Evolutionary conservation across 2,797 vertebrate species (phyloP), one percentile per base, ranked within the genome.

Genomic region (Acanthornis magna): DNA sequence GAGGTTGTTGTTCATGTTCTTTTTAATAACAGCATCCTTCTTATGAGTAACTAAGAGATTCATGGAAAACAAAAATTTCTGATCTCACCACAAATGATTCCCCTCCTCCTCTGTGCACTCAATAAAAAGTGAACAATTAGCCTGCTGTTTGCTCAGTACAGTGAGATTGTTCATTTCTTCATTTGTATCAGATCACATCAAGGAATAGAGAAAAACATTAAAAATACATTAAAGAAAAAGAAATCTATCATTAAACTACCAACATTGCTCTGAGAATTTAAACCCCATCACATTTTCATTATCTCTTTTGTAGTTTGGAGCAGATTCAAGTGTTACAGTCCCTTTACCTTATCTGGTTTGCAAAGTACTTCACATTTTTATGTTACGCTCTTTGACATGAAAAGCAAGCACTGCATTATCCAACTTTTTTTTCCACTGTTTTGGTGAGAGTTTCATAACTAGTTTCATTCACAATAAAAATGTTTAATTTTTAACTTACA

Each of bases 41-140:
- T 25, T 34, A 76, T 45, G 51, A 92, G 48, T 85, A 89, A 76
- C 58, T 82, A 60, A 25, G 57, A 85, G 81, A 91, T 60, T n/a
- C 5, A 67, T 5, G 21, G 50, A 89, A 93, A 87, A 87, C 18
- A 83, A 65, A 93, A 85, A 85, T 91, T 92, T 87, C 94, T 96
- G 81, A 83, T 85, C 53, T 94, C 89, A 89, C 62, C 81, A 93
- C 65, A 77, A 87, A 55, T 65, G 62, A 42, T 10, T 85, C 80
- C 72, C 75, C 72, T 94, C 75, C 79, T 95, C 90, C 84, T 81
- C 89, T 71, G 36, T 45, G 53, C 58, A 72, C 50, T 62, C 67
- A 36, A 92, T 67, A 93, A 75, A 43, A 71, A 89, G 43, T 11
- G 45, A 90, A 95, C 91, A 88, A 91, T 92, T 53, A 89, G 66